Base-by-base conservation (phyloP, 1,140 invertebrate genomes). In the Aradophagus sp. region DNA sequence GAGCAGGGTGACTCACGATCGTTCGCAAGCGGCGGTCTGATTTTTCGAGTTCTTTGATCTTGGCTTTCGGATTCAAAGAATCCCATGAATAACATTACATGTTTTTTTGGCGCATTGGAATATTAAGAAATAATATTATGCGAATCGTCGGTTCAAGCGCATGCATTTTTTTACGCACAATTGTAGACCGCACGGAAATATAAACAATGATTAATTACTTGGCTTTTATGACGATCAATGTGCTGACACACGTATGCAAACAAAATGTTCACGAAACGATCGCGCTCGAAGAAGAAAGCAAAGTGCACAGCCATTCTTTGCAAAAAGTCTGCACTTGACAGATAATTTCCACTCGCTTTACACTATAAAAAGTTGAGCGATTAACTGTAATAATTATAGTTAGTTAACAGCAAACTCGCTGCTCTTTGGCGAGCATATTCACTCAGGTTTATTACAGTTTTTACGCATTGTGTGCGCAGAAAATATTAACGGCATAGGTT, bases 31-130 rank as follows among this genome's bases (percentile, higher is more conserved):
- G 35, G 53, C 55, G 63, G 55, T 68, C 47, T 32, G 55, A 68
- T 68, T 68, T 68, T 59, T 68, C 45, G 34, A 61, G 47, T 59
- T 55, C 55, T 61, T 61, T 68, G 55, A 68, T 68, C 55, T 29
- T 55, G 14, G 39, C n/a, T 42, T 45, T 61, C 17, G 26, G 16
- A 41, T 61, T 59, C 55, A 59, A 31, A 61, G 65, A 61, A 67
- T 44, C 35, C n/a, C 29, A 29, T 56, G 50, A 66, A 66, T 66
- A 66, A 65, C 55, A 34, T 56, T 34, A 56, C 42, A 50, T 19
- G 31, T 34, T 56, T 48, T 56, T 55, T 45, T 55, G 3, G 5
- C 31, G 7, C 27, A 16, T 20, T 23, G 11, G 32, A 23, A 48
- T 15, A 31, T 34, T 39, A 20, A 39, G 8, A 59, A 31, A 13